Base-by-base conservation (phyloP, 2,888 invertebrate species). In the Phalangium opilio region DNA sequence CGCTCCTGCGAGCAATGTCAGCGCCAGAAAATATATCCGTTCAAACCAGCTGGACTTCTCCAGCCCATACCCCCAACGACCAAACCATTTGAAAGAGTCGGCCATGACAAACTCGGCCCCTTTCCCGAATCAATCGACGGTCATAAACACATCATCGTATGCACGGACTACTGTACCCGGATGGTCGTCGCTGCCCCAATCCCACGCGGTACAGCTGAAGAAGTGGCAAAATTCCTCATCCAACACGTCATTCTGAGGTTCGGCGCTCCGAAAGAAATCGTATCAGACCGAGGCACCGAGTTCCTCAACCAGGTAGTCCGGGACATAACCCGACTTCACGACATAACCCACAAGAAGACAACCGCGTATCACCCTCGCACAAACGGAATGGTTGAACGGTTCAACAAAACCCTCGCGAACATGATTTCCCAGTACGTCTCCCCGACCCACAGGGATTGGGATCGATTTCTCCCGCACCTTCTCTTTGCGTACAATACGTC, bases 391-490 rank as follows among this genome's bases (percentile, higher is more conserved):
- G 49, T 48, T 1, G 59, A 59, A 47, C 36, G 52, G 5, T 50
- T 54, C 32, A 60, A 60, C 36, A 39, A 44, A 14, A 56, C 54
- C 2, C 14, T 60, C 5, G 49, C 50, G n/a, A n/a, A n/a, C n/a
- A n/a, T n/a, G n/a, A n/a, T n/a, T 1, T 48, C 54, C 1, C 43
- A 41, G 18, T 58, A 53, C 34, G 52, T 57, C 5, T 46, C 45
- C 8, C 14, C 32, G 2, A n/a, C 15, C 8, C 55, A 56, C 10
- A 40, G 15, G 3, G 45, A 53, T n/a, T 59, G 58, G 58, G 57
- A 58, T 39, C 17, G 44, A 11, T 45, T 39, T 7, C 5, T 60
- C 0, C 47, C 47, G 2, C 17, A 46, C 2, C 34, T 50, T 3
- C 17, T 39, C 1, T 55, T 57, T 45, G 51, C 55, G 7, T 54